These are phyloP conservation scores for Apteryx mantelli DNA, from an alignment of 2,113 vertebrate genomes.

Conservation along the genomic window DNA sequence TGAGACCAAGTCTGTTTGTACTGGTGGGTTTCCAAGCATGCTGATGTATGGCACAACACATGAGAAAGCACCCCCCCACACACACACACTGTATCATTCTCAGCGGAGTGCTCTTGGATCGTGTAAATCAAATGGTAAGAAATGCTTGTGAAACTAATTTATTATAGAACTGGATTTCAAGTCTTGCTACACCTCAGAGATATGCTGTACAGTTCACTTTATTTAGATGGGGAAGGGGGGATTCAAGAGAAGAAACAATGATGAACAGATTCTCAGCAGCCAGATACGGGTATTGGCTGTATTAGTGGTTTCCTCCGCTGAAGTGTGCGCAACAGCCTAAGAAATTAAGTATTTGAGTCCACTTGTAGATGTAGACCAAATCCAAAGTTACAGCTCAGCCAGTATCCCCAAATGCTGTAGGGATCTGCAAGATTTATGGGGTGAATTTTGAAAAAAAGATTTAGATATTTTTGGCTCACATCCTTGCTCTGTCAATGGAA, in stretches of 20 bases:
- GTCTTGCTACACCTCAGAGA: not conserved
- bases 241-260: not conserved
- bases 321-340: not conserved
- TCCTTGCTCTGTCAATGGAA: not conserved
- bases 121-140: not conserved
- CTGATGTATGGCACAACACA: not conserved
- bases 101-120: fast-evolving
- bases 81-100: fast-evolving
- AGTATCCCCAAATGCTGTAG: fast-evolving
- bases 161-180: not conserved
- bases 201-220: fast-evolving
- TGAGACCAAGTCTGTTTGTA: not conserved
- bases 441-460: not conserved
- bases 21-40: not conserved
- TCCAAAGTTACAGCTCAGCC: not conserved
- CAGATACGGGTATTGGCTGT: not conserved
- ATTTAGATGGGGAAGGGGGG: not conserved
- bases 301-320: not conserved
- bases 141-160: fast-evolving
- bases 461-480: not conserved
- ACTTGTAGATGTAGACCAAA: not conserved
- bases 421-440: not conserved
- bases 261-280: not conserved
- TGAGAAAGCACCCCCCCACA: not conserved
- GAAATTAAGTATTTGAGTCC: not conserved